Base-by-base conservation (phyloP, 1,140 invertebrate genomes). In the Prorops nasuta region DNA sequence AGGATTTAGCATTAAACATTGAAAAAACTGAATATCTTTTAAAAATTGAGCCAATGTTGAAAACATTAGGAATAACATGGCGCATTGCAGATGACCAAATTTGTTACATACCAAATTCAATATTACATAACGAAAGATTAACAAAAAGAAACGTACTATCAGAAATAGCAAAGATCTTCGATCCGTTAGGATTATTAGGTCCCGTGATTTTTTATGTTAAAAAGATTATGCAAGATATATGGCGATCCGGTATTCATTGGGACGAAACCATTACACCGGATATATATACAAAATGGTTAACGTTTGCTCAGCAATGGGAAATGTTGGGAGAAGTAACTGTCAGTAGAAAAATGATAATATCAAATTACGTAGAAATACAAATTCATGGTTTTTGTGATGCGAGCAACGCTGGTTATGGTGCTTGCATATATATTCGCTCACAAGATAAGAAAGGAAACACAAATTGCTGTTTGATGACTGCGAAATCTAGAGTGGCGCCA, bases 401-500 rank as follows among this genome's bases (percentile, higher is more conserved):
- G 6, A 28, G 24, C 12, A 12, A 28, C 6, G 19, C 6, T 28
- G 24, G 6, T 6, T 28, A 28, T 12, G 24, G 24, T 7, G 24
- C 24, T 7, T 28, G 24, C 24, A 28, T 28, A 7, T 28, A 28
- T 28, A 7, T 28, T 6, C 24, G 24, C 6, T 28, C 24, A 7
- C 12, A 12, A 7, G 24, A 28, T 12, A 12, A 12, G 12, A 12
- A 6, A 28, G 24, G 24, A 7, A 12, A 28, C 12, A 7, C 12
- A 7, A 28, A 6, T 7, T 6, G 6, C 12, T 7, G 24, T 7
- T 28, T 28, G 9, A 16, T 66, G 31, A 36, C n/a, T 19, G 35
- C 71, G 0, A 77, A 77, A 51, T 51, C 60, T 3, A 47, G 63
- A 35, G 70, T 75, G 7, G 58, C 72, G 12, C 72, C 75, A 14